phyloP scores from a whole-genome alignment of 2,113 vertebrate species.

The Scophthalmus maximus region DNA sequence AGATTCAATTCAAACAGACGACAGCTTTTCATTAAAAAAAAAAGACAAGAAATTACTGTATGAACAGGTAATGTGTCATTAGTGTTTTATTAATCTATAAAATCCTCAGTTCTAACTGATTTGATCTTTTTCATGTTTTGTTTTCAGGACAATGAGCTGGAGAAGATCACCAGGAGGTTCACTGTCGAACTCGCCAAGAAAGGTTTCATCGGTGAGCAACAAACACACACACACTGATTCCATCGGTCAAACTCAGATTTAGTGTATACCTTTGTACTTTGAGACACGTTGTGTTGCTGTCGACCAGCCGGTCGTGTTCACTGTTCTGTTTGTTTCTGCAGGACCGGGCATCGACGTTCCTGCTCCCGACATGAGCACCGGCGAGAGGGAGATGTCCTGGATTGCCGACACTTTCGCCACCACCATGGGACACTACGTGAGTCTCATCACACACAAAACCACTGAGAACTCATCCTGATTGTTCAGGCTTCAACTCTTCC shows the following conservation, averaged over 20 bases:
- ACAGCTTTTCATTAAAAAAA: no score
- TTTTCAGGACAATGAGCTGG: conserved; percentile 92
- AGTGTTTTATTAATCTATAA: no score
- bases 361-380: conserved; percentile 98
- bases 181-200: conserved; percentile 98
- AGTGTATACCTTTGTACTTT: no score
- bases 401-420: conserved; percentile 97
- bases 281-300: no score
- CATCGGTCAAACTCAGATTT: no score
- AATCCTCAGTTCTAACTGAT: no score
- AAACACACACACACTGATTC: not conserved
- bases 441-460: no score
- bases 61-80: no score
- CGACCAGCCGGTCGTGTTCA: not conserved
- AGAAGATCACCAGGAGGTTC: conserved; percentile 98
- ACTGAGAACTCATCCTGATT: no score
- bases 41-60: no score
- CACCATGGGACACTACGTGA: conserved; percentile 89
- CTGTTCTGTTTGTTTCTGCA: conserved; percentile 58
- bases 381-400: conserved; percentile 99
- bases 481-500: not conserved
- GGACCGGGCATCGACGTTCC: conserved; percentile 98
- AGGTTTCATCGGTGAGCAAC: conserved; percentile 92
- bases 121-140: no score
- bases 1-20: not conserved